Base-by-base conservation (phyloP, 2,797 vertebrate genomes). In the Pseudochaenichthys georgianus region DNA sequence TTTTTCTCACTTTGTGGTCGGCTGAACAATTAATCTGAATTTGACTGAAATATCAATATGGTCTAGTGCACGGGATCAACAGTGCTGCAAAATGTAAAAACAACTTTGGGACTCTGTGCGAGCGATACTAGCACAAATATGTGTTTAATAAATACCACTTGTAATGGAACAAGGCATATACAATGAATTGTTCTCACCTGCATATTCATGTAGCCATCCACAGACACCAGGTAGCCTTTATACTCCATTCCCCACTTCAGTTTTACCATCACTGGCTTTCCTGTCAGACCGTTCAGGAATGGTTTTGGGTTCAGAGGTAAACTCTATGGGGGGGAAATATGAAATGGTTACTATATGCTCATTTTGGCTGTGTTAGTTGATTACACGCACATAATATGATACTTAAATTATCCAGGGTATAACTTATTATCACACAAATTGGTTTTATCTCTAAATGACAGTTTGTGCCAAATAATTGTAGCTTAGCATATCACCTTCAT, bases 231-330 rank as follows among this genome's bases (percentile, higher is more conserved):
- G 91, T 99, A 99, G 43, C 98, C 98, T 73, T 99, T 99, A 83
- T 99, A 99, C 90, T 99, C 98, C 98, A 99, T 99, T 0, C 98
- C 98, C 98, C 98, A 99, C 94, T 99, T 99, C 79, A 99, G 95
- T 75, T 99, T 99, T 88, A 99, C 97, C 98, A 99, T 99, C 78
- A 99, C 98, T 2, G 98, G 98, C 62, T 99, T 99, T 4, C 98
- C 98, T 2, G 98, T 99, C 64, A 99, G 95, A 45, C 98, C 98
- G 73, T 99, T 99, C 66, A 99, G 95, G 90, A 99, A 99, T 9
- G 98, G 98, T 79, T 99, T 99, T 1, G 98, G 98, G 88, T 99
- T 99, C 75, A 99, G 93, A 41, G 98, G 98, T 92, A 99, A 96
- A 96, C 97, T 99, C 98, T 99, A 69, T 0, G 64, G 17, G 75